Evolutionary conservation across 2,113 vertebrate species (phyloP).

Genomic region (Odontesthes bonariensis): DNA sequence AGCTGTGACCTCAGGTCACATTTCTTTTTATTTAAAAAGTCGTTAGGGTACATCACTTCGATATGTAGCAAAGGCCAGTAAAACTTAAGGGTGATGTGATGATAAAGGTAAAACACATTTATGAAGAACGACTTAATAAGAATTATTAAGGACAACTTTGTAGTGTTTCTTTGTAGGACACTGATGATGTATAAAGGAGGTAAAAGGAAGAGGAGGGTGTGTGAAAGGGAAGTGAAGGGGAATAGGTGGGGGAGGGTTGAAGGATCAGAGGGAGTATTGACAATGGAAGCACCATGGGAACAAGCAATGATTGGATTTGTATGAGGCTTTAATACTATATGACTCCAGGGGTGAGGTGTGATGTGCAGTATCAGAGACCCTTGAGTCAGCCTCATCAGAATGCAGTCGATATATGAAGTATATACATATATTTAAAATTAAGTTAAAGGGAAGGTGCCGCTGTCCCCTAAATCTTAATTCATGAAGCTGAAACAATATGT

Average conservation of each 20-base stretch:
- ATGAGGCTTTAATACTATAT: conserved; percentile 61
- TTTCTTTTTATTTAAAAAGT: no score
- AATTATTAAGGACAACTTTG: no score
- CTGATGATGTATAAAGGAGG: not conserved
- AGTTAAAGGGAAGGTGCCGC: no score
- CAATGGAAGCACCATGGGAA: conserved; percentile 48
- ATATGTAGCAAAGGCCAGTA: no score
- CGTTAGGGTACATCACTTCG: no score
- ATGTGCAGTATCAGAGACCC: conserved; percentile 59
- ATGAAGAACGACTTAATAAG: no score
- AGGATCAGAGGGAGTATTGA: conserved; percentile 54
- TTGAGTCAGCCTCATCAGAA: conserved; percentile 4
- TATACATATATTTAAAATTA: no score
- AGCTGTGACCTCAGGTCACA: conserved; percentile 13
- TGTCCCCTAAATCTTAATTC: no score
- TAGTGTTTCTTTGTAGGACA: no score
- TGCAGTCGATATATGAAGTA: conserved; percentile 5
- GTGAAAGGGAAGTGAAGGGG: conserved; percentile 15
- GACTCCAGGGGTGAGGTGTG: conserved; percentile 54
- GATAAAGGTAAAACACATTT: no score
- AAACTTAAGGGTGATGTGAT: no score
- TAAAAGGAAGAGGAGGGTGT: conserved; percentile 6
- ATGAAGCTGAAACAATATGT: no score
- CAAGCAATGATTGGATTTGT: conserved; percentile 63
- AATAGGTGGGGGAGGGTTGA: conserved; percentile 42